Percentiles rank a stretch among this genome's conserved stretches.
phyloP scores from a whole-genome alignment of 1,140 invertebrate species.

The Eulimnadia texana region DNA sequence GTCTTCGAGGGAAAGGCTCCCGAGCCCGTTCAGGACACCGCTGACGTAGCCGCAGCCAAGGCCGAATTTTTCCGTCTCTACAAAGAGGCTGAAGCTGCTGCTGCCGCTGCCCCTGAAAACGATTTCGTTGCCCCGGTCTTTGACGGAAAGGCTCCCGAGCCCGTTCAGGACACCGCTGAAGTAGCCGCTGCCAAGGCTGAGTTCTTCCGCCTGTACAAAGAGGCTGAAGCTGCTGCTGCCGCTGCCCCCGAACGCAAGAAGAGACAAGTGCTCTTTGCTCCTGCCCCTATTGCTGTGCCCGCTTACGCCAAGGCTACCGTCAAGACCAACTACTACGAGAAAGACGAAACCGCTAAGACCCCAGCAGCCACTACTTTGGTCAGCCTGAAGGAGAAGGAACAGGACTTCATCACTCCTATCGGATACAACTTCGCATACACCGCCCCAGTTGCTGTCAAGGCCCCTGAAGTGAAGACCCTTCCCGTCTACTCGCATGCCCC shows the following conservation, averaged over 20 bases:
- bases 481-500: neutral
- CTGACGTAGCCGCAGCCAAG: constrained; percentile 12
- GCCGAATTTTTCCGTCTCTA: constrained; percentile 20
- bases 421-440: constrained; percentile 15
- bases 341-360: constrained; percentile 18
- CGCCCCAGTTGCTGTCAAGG: constrained; percentile 22
- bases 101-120: constrained; percentile 18
- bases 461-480: constrained; percentile 13
- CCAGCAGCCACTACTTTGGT: constrained; percentile 15
- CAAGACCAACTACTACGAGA: constrained; percentile 18
- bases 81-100: constrained; percentile 8
- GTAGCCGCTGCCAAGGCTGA: constrained; percentile 17
- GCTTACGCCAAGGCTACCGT: constrained; percentile 8
- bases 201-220: constrained; percentile 15
- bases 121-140: constrained; percentile 14
- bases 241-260: constrained; percentile 7
- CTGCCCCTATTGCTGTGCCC: neutral
- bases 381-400: constrained; percentile 1
- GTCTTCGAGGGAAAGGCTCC: constrained; percentile 14
- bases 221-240: constrained; percentile 18
- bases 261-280: neutral
- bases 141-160: constrained; percentile 12
- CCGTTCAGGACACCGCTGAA: constrained; percentile 18
- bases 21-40: constrained; percentile 10
- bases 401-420: constrained; percentile 11